A percentile compares a stretch with the other conserved stretches of the same genome.
Evolutionary conservation across 2,888 invertebrate genomes (phyloP).

Genomic region (Rhagonycha lutea): DNA sequence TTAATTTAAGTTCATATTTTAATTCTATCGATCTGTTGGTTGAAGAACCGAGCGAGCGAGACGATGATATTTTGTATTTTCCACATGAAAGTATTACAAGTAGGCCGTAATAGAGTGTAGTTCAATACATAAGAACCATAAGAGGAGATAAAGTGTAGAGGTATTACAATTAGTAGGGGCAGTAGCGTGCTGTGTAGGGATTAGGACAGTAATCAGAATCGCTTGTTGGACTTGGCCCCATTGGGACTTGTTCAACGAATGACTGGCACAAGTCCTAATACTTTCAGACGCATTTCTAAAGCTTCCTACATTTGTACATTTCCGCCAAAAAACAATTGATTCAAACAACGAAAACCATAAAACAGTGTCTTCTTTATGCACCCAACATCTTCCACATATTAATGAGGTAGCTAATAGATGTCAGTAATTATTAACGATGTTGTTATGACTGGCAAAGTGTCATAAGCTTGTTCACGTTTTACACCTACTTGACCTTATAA

Average conservation of each 20-base stretch:
- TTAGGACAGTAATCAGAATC: constrained; percentile 44
- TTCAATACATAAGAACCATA: constrained; percentile 17
- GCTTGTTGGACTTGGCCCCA: constrained; percentile 32
- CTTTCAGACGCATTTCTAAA: constrained; percentile 21
- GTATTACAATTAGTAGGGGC: constrained; percentile 55
- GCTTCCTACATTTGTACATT: constrained; percentile 19
- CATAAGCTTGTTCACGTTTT: constrained; percentile 42
- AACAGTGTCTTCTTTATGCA: neutral
- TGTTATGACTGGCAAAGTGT: constrained; percentile 43
- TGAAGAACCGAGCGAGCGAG: neutral
- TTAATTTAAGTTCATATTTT: neutral
- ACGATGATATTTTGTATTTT: constrained; percentile 18
- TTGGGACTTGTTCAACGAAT: constrained; percentile 34
- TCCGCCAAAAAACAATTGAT: constrained; percentile 8
- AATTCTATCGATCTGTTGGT: neutral
- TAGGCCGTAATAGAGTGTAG: constrained; percentile 26
- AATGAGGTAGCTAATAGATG: constrained; percentile 35
- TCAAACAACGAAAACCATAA: neutral
- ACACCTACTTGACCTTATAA: constrained; percentile 28
- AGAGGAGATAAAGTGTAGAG: constrained; percentile 36
- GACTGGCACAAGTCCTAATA: constrained; percentile 35
- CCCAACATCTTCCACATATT: neutral
- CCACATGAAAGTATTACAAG: constrained; percentile 18
- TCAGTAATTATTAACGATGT: constrained; percentile 40
- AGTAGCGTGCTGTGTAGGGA: constrained; percentile 55